Evolutionary conservation across 2,888 invertebrate species (phyloP).

Genomic region (Ormyrus nitidulus): DNA sequence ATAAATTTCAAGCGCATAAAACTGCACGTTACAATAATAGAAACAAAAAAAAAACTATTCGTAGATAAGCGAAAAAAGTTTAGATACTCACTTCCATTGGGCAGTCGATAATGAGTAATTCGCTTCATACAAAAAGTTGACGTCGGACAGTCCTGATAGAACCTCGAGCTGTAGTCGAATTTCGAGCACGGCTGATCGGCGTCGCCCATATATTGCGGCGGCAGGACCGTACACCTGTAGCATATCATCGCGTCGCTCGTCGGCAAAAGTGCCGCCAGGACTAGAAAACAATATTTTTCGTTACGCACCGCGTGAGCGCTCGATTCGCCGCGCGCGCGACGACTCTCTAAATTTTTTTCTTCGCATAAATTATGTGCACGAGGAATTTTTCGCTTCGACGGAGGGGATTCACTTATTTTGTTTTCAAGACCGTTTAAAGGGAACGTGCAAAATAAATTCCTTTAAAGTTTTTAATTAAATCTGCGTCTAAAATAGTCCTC

Average conservation of each 20-base stretch:
- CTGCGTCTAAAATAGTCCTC: too few relatives aligned
- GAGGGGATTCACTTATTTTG: not conserved
- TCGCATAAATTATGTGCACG: not conserved
- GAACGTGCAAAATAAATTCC: too few relatives aligned
- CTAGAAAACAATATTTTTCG: not conserved
- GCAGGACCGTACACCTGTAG: slow-evolving; percentile 84
- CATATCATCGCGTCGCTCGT: slow-evolving; percentile 79
- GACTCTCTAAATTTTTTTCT: not conserved
- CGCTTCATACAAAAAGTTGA: slow-evolving; percentile 91
- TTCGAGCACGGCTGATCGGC: slow-evolving; percentile 84
- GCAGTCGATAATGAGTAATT: slow-evolving; percentile 77
- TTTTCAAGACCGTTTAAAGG: not conserved
- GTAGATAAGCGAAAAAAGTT: too few relatives aligned
- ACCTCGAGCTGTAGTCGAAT: slow-evolving; percentile 84
- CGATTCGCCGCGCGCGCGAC: too few relatives aligned
- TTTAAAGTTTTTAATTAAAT: not conserved
- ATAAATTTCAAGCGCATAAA: too few relatives aligned
- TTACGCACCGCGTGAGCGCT: not conserved
- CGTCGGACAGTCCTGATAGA: slow-evolving; percentile 85
- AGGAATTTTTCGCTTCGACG: not conserved
- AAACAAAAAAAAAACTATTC: too few relatives aligned
- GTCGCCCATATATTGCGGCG: slow-evolving; percentile 79
- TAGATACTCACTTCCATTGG: slow-evolving; percentile 80
- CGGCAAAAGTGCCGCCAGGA: slow-evolving; percentile 4
- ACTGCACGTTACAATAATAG: too few relatives aligned